These are phyloP conservation scores for Aptenodytes forsteri DNA, from an alignment of 2,113 vertebrate species.

Conservation along the genomic window DNA sequence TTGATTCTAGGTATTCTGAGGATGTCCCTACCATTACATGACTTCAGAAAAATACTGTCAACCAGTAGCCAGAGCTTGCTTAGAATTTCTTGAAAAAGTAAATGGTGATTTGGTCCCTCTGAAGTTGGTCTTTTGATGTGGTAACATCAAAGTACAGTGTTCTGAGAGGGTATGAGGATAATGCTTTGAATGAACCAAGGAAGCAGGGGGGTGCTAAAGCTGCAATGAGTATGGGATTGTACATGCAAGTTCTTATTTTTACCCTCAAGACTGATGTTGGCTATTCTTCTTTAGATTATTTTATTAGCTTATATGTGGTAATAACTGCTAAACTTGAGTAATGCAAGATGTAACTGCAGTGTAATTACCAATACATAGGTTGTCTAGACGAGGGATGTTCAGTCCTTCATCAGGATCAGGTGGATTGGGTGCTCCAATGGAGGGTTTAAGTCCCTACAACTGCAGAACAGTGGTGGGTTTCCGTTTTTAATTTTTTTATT, in stretches of 20 bases:
- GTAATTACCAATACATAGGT: neutral
- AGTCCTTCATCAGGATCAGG: neutral
- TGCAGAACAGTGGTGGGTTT: neutral
- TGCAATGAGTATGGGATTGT: neutral
- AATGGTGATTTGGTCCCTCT: neutral
- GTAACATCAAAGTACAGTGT: neutral
- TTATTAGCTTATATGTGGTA: neutral
- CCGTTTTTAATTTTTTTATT: neutral
- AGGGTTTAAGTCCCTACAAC: neutral
- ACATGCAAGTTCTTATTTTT: neutral
- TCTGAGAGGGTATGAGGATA: neutral
- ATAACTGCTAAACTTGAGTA: neutral
- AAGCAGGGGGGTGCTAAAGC: neutral
- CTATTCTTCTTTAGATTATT: neutral
- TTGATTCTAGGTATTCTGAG: neutral
- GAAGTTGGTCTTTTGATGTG: neutral
- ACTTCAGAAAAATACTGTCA: neutral
- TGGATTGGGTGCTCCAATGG: rapidly evolving
- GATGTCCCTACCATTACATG: neutral
- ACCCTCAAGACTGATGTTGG: neutral
- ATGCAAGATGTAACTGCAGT: neutral
- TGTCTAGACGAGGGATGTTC: neutral
- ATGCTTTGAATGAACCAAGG: neutral
- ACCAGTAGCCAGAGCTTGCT: neutral
- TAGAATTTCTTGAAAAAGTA: neutral